These are phyloP conservation scores for Coleophora flavipennella DNA, from an alignment of 2,888 invertebrate species.

Conservation along the genomic window DNA sequence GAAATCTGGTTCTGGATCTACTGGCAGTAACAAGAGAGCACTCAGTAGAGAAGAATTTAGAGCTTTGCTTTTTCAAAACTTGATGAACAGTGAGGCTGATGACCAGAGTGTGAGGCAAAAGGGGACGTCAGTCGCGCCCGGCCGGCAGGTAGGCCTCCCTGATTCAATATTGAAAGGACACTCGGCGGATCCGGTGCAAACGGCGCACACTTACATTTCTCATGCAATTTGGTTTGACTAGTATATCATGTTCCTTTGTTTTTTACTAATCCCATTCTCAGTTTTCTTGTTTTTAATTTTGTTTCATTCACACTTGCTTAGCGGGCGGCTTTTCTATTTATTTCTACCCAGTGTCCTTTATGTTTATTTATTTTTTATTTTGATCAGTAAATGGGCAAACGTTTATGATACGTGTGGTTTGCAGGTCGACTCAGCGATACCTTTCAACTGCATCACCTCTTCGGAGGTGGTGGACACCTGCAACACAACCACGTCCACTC, in stretches of 20 bases:
- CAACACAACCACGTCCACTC: slow-evolving; percentile 53
- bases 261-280: no score
- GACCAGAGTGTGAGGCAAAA: slow-evolving; percentile 24
- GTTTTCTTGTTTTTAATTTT: no score
- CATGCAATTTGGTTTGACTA: background rate
- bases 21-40: slow-evolving; percentile 24
- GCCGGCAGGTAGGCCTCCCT: slow-evolving; percentile 44
- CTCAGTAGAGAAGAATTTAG: slow-evolving; percentile 42
- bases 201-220: background rate
- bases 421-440: slow-evolving; percentile 65
- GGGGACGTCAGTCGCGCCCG: slow-evolving; percentile 25
- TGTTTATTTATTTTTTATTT: slow-evolving; percentile 9
- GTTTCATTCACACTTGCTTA: background rate
- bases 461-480: slow-evolving; percentile 63
- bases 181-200: background rate
- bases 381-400: background rate
- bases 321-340: background rate
- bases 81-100: slow-evolving; percentile 35
- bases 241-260: no score
- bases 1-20: slow-evolving; percentile 17
- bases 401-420: background rate
- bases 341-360: slow-evolving; percentile 6
- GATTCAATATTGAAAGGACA: slow-evolving; percentile 12
- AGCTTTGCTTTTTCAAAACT: slow-evolving; percentile 44
- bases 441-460: slow-evolving; percentile 68